Evolutionary conservation across 2,113 vertebrate genomes (phyloP).

Genomic region (Hassar affinis): DNA sequence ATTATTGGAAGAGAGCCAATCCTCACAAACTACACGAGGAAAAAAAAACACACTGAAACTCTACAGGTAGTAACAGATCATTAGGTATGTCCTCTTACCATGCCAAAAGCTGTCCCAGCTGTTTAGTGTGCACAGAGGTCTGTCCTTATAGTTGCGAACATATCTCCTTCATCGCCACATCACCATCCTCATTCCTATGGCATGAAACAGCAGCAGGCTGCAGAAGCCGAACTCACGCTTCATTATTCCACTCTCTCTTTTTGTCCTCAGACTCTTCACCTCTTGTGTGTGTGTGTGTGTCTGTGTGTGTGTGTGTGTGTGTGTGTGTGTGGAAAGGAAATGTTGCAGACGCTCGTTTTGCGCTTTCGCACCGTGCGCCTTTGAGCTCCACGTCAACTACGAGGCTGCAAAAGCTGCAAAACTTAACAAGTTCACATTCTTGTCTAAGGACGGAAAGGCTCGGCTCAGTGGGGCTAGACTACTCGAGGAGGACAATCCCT

Average conservation of each 20-base stretch:
- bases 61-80: neutral
- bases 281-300: neutral
- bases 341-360: neutral
- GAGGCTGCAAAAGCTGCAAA: neutral
- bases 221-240: constrained; percentile 7
- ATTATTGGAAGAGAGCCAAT: neutral
- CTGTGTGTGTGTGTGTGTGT: neutral
- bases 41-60: neutral
- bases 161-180: constrained; percentile 47
- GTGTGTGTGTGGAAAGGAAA: neutral
- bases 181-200: constrained; percentile 53
- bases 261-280: neutral
- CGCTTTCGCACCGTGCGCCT: constrained; percentile 7
- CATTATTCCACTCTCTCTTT: neutral
- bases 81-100: constrained; percentile 24
- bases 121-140: neutral
- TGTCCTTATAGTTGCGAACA: neutral
- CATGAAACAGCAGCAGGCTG: constrained; percentile 35
- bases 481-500: constrained; percentile 20
- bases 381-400: neutral
- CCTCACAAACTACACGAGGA: neutral
- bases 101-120: neutral
- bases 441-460: neutral
- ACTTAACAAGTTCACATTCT: constrained; percentile 31
- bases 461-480: neutral